Evolutionary conservation across 1,140 invertebrate species (phyloP).

Genomic region (Microplitis mediator): DNA sequence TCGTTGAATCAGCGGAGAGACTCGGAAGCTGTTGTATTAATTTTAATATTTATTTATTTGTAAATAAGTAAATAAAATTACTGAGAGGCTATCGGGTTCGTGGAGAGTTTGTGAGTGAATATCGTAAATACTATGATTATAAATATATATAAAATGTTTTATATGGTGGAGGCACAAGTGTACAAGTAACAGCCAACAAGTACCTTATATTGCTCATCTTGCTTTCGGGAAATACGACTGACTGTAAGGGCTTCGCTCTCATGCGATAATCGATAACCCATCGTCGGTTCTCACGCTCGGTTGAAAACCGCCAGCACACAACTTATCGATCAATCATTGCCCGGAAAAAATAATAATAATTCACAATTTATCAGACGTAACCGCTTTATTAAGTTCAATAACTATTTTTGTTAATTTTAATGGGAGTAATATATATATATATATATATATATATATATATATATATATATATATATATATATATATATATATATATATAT

Average conservation of each 20-base stretch:
- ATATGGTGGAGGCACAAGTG: neutral
- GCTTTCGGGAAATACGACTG: conserved; percentile 27
- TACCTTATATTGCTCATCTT: neutral
- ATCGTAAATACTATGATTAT: neutral
- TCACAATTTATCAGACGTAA: no score
- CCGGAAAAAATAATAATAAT: no score
- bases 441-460: no score
- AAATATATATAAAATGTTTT: neutral
- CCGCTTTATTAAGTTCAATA: no score
- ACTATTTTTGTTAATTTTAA: no score
- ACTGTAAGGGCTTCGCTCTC: neutral
- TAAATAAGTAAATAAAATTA: neutral
- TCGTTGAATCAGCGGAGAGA: no score
- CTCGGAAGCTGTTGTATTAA: no score
- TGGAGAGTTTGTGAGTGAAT: neutral
- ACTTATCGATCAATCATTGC: conserved; percentile 4
- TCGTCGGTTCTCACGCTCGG: conserved; percentile 4
- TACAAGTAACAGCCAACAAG: neutral
- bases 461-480: no score
- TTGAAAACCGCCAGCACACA: neutral
- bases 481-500: no score
- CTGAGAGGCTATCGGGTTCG: neutral
- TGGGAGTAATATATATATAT: no score
- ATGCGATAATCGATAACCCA: conserved; percentile 26
- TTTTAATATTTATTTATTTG: no score